Evolutionary conservation across 2,888 invertebrate genomes (phyloP).

Genomic region (Drosophila borborema): DNA sequence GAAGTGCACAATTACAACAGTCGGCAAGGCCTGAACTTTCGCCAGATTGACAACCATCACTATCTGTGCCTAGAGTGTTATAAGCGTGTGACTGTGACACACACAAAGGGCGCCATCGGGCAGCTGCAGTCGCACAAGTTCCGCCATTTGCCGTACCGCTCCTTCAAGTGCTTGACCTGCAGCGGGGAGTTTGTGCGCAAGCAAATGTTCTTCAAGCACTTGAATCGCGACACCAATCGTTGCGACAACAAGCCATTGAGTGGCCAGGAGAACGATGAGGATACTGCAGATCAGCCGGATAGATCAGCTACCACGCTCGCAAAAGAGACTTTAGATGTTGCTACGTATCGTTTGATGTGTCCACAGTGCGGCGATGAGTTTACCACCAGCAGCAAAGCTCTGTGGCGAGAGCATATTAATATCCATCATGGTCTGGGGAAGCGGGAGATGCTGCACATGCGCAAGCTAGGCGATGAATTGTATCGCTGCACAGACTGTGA

Average conservation of each 20-base stretch:
- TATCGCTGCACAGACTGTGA: slow-evolving; percentile 76
- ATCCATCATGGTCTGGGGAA: slow-evolving; percentile 69
- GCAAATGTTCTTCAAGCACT: slow-evolving; percentile 83
- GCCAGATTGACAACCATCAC: slow-evolving; percentile 81
- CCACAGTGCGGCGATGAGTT: slow-evolving; percentile 80
- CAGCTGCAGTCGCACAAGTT: slow-evolving; percentile 83
- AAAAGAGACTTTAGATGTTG: slow-evolving; percentile 33
- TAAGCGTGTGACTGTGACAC: slow-evolving; percentile 82
- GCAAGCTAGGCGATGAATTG: slow-evolving; percentile 59
- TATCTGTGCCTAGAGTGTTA: slow-evolving; percentile 82
- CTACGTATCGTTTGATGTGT: slow-evolving; percentile 63
- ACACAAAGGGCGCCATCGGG: slow-evolving; percentile 82
- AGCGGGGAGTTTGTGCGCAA: slow-evolving; percentile 80
- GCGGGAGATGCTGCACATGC: slow-evolving; percentile 70
- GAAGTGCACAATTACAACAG: slow-evolving; percentile 81
- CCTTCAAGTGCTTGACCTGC: slow-evolving; percentile 79
- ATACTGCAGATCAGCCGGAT: slow-evolving; percentile 17
- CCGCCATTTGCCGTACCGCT: slow-evolving; percentile 81
- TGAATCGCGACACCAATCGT: slow-evolving; percentile 79
- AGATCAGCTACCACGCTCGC: not conserved
- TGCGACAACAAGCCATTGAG: slow-evolving; percentile 60
- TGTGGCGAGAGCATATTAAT: slow-evolving; percentile 81
- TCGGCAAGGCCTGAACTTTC: slow-evolving; percentile 79
- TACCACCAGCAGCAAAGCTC: slow-evolving; percentile 59
- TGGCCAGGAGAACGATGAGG: slow-evolving; percentile 33